A percentile compares a stretch with the other conserved stretches of the same genome.
phyloP scores from a whole-genome alignment of 2,797 vertebrate species.

The Tarsius wallacei region DNA sequence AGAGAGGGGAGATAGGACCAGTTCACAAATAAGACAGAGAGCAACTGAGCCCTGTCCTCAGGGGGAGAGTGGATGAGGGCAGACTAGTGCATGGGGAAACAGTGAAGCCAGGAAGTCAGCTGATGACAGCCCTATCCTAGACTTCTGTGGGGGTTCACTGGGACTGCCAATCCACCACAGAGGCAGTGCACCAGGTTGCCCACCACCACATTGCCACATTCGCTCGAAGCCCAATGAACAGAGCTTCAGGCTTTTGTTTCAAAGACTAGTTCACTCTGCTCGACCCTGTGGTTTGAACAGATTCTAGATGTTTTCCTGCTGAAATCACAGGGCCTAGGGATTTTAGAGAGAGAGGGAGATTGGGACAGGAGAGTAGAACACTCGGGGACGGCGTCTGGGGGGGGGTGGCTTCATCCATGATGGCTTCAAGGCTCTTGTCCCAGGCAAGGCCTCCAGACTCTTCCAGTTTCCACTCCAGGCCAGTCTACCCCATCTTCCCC shows the following conservation, averaged over 20 bases:
- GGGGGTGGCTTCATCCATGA: not conserved
- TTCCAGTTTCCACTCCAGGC: not conserved
- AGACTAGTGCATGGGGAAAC: not conserved
- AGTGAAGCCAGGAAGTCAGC: not conserved
- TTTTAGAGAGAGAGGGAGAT: not conserved
- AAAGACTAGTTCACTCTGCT: not conserved
- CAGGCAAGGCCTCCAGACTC: slow-evolving; percentile 15
- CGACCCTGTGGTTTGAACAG: slow-evolving; percentile 30
- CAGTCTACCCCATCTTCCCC: not conserved
- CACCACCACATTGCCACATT: not conserved
- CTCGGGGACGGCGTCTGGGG: not conserved
- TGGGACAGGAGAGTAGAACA: not conserved
- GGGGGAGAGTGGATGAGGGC: not conserved
- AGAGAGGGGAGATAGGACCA: not conserved
- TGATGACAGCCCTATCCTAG: not conserved
- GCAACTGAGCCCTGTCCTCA: not conserved
- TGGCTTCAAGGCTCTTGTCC: not conserved
- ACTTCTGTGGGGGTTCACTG: not conserved
- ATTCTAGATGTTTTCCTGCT: slow-evolving; percentile 59
- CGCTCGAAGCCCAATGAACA: not conserved
- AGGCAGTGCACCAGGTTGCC: not conserved
- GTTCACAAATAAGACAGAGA: not conserved
- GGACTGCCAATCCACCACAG: not conserved
- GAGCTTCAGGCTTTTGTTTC: slow-evolving; percentile 49
- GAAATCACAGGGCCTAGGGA: slow-evolving; percentile 52